Evolutionary conservation across 2,888 invertebrate genomes (phyloP).

Genomic region (Luperina testacea): DNA sequence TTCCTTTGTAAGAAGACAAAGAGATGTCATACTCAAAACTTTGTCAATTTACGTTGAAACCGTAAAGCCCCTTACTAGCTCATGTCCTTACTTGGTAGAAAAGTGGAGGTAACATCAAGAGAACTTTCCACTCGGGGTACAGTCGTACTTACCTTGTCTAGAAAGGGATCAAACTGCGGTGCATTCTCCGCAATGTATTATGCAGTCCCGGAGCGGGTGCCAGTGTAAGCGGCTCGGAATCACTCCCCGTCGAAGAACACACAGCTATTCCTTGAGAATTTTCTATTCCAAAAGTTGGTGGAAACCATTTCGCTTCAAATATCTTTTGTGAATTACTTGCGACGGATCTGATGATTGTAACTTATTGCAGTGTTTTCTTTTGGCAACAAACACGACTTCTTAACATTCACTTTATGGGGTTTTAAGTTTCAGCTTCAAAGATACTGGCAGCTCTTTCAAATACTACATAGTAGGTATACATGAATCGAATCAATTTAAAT

Average conservation of each 20-base stretch:
- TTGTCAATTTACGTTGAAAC: slow-evolving; percentile 86
- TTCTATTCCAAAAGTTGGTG: slow-evolving; percentile 83
- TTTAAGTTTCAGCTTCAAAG: slow-evolving; percentile 18
- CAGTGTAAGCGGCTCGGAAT: slow-evolving; percentile 87
- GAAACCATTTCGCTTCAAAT: slow-evolving; percentile 78
- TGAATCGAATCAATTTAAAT: slow-evolving; percentile 28
- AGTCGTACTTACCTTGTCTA: slow-evolving; percentile 89
- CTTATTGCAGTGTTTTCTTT: slow-evolving; percentile 73
- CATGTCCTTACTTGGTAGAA: slow-evolving; percentile 83
- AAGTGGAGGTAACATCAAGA: slow-evolving; percentile 86
- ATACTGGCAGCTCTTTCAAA: slow-evolving; percentile 3
- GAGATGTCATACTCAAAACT: slow-evolving; percentile 86
- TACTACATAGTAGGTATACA: not conserved
- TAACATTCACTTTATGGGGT: slow-evolving; percentile 5
- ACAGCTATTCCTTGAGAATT: slow-evolving; percentile 81
- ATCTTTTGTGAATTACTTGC: slow-evolving; percentile 81
- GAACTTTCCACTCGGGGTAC: slow-evolving; percentile 84
- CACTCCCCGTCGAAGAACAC: slow-evolving; percentile 80
- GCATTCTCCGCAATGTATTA: slow-evolving; percentile 89
- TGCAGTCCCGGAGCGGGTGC: slow-evolving; percentile 85
- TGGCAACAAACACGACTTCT: slow-evolving; percentile 38
- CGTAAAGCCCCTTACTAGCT: slow-evolving; percentile 85
- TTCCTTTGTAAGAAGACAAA: slow-evolving; percentile 85
- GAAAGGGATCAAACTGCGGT: slow-evolving; percentile 89
- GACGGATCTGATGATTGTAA: slow-evolving; percentile 78